phyloP scores from a whole-genome alignment of 1,140 invertebrate species.

The Triops cancriformis region DNA sequence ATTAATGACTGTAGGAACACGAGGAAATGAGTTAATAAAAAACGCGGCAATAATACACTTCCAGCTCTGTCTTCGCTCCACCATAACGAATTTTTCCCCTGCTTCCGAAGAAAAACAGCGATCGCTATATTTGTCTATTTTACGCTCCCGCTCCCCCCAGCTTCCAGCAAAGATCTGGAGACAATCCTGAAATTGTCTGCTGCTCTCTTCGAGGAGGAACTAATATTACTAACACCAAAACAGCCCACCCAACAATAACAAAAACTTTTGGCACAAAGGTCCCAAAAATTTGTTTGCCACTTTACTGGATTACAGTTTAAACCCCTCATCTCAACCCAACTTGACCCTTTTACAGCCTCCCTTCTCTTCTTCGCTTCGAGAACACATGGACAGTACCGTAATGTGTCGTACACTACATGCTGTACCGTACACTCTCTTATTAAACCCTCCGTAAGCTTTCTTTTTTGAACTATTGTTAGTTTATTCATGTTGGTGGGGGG shows the following conservation, averaged over 20 bases:
- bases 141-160: too few species aligned
- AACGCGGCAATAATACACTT: background rate
- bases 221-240: background rate
- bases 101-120: background rate
- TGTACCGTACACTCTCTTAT: too few species aligned
- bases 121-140: too few species aligned
- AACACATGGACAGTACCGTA: too few species aligned
- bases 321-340: background rate
- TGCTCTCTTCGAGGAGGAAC: background rate
- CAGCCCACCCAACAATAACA: background rate
- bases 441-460: too few species aligned
- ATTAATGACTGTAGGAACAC: background rate
- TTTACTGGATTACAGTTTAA: background rate
- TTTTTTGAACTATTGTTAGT: too few species aligned
- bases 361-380: too few species aligned
- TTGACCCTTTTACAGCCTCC: background rate
- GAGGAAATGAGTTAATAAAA: background rate
- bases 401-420: too few species aligned
- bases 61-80: background rate
- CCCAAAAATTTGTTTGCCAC: background rate
- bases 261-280: background rate
- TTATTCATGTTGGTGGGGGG: too few species aligned
- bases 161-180: background rate
- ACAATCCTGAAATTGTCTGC: background rate
- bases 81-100: background rate